phyloP scores from a whole-genome alignment of 2,888 invertebrate species.

The Acanthoscelides obtectus region DNA sequence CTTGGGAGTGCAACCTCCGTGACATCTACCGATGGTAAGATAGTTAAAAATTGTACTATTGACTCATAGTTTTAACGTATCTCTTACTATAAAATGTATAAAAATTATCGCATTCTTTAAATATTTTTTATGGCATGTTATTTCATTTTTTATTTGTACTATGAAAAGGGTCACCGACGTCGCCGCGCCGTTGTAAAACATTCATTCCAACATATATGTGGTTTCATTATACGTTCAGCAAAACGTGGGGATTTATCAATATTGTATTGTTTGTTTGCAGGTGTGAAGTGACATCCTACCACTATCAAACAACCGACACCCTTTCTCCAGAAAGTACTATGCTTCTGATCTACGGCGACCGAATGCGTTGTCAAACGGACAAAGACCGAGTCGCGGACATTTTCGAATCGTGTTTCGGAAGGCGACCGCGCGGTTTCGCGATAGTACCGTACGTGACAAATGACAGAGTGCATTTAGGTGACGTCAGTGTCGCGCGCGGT shows the following conservation, averaged over 20 bases:
- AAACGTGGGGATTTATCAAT: too few species aligned
- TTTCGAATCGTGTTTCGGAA: slow-evolving; percentile 49
- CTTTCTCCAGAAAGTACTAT: slow-evolving; percentile 54
- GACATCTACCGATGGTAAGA: slow-evolving; percentile 94
- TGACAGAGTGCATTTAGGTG: slow-evolving; percentile 59
- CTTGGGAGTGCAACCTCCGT: slow-evolving; percentile 96
- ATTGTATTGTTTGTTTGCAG: slow-evolving; percentile 49
- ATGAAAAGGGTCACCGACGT: too few species aligned
- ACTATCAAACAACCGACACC: slow-evolving; percentile 37
- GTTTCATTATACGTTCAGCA: too few species aligned
- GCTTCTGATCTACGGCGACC: slow-evolving; percentile 76
- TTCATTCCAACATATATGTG: too few species aligned
- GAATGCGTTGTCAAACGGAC: slow-evolving; percentile 79
- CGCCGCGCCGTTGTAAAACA: too few species aligned
- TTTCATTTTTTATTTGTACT: too few species aligned
- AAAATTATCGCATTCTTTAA: too few species aligned
- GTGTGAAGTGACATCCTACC: slow-evolving; percentile 78
- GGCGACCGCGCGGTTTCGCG: slow-evolving; percentile 51
- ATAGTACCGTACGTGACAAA: slow-evolving; percentile 59
- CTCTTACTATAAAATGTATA: too few species aligned
- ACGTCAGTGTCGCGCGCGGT: slow-evolving; percentile 50
- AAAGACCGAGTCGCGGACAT: slow-evolving; percentile 60
- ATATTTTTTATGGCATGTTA: too few species aligned
- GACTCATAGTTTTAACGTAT: too few species aligned
- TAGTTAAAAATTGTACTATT: too few species aligned